A percentile compares a stretch with the other conserved stretches of the same genome.
Evolutionary conservation across 2,888 invertebrate species (phyloP).

Genomic region (Tuta absoluta): DNA sequence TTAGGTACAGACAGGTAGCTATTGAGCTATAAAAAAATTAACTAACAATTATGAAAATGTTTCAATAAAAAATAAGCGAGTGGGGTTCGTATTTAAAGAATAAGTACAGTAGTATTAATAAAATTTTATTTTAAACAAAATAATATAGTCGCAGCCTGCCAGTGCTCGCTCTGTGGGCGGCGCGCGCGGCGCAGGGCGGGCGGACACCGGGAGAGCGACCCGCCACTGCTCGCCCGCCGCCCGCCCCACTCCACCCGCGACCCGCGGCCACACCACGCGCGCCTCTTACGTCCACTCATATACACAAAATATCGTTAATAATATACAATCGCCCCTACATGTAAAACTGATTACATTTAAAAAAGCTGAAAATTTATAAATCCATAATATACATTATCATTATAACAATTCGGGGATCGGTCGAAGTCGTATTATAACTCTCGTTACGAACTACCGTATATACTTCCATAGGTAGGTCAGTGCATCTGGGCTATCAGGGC

Average conservation of each 20-base stretch:
- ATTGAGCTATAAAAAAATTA: no score
- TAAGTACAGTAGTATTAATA: conserved; percentile 54
- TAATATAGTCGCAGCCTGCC: conserved; percentile 69
- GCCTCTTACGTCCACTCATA: conserved; percentile 63
- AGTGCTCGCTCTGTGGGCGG: conserved; percentile 51
- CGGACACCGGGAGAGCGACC: conserved; percentile 39
- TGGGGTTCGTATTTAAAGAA: conserved; percentile 26
- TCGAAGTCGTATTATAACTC: conserved; percentile 44
- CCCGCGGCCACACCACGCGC: conserved; percentile 47
- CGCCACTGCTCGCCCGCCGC: neutral
- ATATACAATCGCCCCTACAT: conserved; percentile 64
- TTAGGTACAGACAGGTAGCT: no score
- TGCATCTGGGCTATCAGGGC: conserved; percentile 40
- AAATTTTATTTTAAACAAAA: conserved; percentile 77
- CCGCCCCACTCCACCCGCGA: conserved; percentile 39
- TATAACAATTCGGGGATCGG: conserved; percentile 55
- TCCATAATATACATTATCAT: conserved; percentile 70
- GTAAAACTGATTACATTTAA: conserved; percentile 71
- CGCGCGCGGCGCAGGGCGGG: conserved; percentile 40
- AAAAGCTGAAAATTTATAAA: conserved; percentile 76
- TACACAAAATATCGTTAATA: conserved; percentile 70
- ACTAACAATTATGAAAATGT: no score
- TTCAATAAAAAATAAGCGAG: neutral
- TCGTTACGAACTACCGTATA: conserved; percentile 54
- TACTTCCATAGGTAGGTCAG: conserved; percentile 67